Base-by-base conservation (phyloP, 2,113 vertebrate genomes). In the Diadophis punctatus region DNA sequence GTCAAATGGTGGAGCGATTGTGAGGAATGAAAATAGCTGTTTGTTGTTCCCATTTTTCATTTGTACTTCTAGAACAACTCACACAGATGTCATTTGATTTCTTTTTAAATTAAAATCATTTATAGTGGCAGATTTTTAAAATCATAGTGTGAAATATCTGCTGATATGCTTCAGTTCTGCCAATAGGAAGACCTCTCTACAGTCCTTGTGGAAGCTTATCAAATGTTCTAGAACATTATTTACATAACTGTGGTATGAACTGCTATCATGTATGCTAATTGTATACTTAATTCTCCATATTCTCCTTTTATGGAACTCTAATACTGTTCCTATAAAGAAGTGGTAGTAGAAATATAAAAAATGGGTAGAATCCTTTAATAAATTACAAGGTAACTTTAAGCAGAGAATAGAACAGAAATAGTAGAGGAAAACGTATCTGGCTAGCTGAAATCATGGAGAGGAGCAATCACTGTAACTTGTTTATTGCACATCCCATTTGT, bases 41-140 rank as follows among this genome's bases (percentile, higher is more conserved):
- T 88, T 93, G 0, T 90, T 94, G n/a, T 96, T 95, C 86, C 93
- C 91, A 3, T 95, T 96, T 96, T 95, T 96, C 92, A 94, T 95
- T 30, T 11, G 80, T 93, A 86, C 95, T 95, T 96, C 94, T 6
- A 86, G 93, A 93, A 92, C 94, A 7, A 86, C 88, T 94, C 92
- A 91, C 23, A 92, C 91, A 10, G 90, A 52, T 84, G 34, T 92
- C 12, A 60, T 94, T 90, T 86, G n/a, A 74, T 92, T 58, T 93
- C 22, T 51, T 56, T 49, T 90, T 23, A 88, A 23, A 56, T 88
- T 88, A 25, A 80, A 80, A 80, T 80, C 16, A 39, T 43, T 80
- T 80, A 80, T 20, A 80, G 8, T 80, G 74, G 18, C 34, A 43
- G 87, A 55, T 56, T 88, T 56, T 56, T 34, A n/a, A 52, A 87